phyloP scores from a whole-genome alignment of 2,797 vertebrate species.

The Spondyliosoma cantharus region DNA sequence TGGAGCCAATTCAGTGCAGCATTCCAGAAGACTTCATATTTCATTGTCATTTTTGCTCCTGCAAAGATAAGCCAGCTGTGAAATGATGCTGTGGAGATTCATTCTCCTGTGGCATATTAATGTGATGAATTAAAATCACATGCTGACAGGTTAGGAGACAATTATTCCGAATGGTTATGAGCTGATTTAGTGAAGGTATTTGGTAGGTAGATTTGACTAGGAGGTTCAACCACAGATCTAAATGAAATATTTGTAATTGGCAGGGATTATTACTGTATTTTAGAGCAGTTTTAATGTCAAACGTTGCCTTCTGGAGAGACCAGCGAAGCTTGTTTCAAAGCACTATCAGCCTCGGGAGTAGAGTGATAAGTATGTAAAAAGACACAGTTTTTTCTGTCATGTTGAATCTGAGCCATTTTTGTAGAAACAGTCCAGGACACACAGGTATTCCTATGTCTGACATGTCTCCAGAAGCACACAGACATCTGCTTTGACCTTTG shows the following conservation, averaged over 20 bases:
- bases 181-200: slow-evolving; percentile 36
- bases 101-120: slow-evolving; percentile 66
- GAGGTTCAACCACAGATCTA: slow-evolving; percentile 18
- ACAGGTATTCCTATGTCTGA: slow-evolving; percentile 44
- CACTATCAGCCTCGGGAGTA: neutral
- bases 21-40: slow-evolving; percentile 66
- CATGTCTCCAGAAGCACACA: slow-evolving; percentile 43
- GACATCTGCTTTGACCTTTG: slow-evolving; percentile 65
- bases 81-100: slow-evolving; percentile 68
- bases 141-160: slow-evolving; percentile 60
- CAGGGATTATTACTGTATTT: neutral
- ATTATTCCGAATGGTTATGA: slow-evolving; percentile 26
- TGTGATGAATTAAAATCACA: slow-evolving; percentile 64
- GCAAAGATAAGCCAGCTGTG: slow-evolving; percentile 73
- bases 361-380: slow-evolving; percentile 33
- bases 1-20: slow-evolving; percentile 45
- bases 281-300: slow-evolving; percentile 11
- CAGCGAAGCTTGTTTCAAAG: slow-evolving; percentile 35
- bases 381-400: slow-evolving; percentile 26
- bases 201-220: slow-evolving; percentile 17
- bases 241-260: slow-evolving; percentile 5
- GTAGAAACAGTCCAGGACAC: slow-evolving; percentile 32
- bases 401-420: slow-evolving; percentile 37
- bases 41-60: slow-evolving; percentile 64
- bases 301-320: slow-evolving; percentile 11